Percentiles rank a stretch among this genome's conserved stretches.
Evolutionary conservation across 2,113 vertebrate species (phyloP).

Genomic region (Oxyura jamaicensis): DNA sequence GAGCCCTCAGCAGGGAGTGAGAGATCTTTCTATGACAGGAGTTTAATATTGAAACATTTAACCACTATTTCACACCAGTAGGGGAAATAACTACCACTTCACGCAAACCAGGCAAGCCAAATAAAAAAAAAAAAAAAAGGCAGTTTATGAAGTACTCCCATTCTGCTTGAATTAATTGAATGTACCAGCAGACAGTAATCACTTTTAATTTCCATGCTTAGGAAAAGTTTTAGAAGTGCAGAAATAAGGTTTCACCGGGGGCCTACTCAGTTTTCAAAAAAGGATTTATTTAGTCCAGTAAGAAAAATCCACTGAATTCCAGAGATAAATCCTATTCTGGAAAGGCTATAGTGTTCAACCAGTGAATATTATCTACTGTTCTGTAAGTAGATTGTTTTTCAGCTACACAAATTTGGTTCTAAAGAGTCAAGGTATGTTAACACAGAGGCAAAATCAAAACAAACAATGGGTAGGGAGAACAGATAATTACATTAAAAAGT

Average conservation of each 20-base stretch:
- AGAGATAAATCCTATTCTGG: not conserved
- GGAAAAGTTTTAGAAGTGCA: not conserved
- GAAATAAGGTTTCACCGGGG: not conserved
- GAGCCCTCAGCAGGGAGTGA: not conserved
- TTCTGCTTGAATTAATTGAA: not conserved
- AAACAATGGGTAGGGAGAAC: not conserved
- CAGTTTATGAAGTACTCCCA: not conserved
- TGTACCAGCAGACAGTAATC: not conserved
- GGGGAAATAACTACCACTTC: slow-evolving; percentile 24
- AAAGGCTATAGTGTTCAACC: not conserved
- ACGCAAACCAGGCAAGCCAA: not conserved
- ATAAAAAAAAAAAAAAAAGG: not conserved
- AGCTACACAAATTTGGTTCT: not conserved
- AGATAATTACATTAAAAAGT: not conserved
- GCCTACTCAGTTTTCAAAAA: not conserved
- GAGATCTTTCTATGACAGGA: slow-evolving; percentile 1
- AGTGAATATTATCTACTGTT: not conserved
- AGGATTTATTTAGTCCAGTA: not conserved
- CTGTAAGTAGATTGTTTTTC: not conserved
- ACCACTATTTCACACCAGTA: not conserved
- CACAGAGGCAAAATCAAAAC: not conserved
- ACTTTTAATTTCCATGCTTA: not conserved
- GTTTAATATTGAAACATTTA: slow-evolving; percentile 12
- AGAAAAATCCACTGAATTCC: not conserved
- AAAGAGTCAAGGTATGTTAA: not conserved